Base-by-base conservation (phyloP, 1,140 invertebrate species). In the Drosophila orosa region DNA sequence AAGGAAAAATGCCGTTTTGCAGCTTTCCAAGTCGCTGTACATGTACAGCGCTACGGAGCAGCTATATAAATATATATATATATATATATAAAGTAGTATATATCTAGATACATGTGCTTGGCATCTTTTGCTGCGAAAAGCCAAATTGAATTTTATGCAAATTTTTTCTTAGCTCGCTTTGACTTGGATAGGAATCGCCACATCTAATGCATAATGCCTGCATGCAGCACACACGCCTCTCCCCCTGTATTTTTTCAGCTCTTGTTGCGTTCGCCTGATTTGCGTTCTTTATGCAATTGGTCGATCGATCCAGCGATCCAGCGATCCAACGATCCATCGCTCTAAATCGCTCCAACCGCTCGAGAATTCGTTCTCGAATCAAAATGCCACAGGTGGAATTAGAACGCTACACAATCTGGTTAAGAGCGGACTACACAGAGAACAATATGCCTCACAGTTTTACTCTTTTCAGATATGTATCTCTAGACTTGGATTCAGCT, bases 1-100 rank as follows among this genome's bases (percentile, higher is more conserved):
- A 87, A 90, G 84, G 80, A 90, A 89, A 89, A 89, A 89, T 89
- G 84, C 85, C 80, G 84, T 89, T 89, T 90, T 84, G 80, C 84
- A 89, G 84, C 84, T 89, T 89, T 89, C 85, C 84, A 87, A 87
- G 75, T 83, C 83, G 84, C 84, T 73, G 60, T 86, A 84, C 68
- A 65, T 63, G 50, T 60, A 59, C 48, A 60, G 58, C 6, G 47
- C 61, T 52, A 55, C 55, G 33, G 55, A 8, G 47, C 60, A 33
- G 48, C 27, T 62, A 40, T 50, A 27, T 65, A 45, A 17, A 35
- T 27, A 25, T 29, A 47, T 35, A 37, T 19, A 40, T 35, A 24
- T 44, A 31, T 31, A 39, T 24, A 22, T 33, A 40, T 50, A 33
- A 12, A 37, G 35, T 45, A 25, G 42, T 39, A 37, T 59, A 33